Conservation (phyloP, 2,888 invertebrate species). For the Smittia aterrima region DNA sequence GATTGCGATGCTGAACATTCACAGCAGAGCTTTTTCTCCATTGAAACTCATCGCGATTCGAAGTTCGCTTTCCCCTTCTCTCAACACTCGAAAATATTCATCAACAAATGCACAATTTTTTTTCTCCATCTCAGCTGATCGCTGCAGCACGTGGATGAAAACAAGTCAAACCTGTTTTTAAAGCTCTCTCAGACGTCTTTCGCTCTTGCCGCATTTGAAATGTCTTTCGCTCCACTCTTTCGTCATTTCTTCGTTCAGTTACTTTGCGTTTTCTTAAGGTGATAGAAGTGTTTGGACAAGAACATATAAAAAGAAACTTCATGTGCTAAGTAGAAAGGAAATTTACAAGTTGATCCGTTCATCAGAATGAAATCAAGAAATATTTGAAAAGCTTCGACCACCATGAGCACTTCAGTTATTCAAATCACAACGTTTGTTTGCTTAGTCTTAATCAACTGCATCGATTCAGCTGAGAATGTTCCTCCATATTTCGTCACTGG, state of each 20-base stretch:
- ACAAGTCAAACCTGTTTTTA: not conserved
- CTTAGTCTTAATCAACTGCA: not conserved
- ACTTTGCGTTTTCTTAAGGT: slow-evolving; percentile 26
- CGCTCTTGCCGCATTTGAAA: slow-evolving; percentile 1
- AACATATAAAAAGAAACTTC: not conserved
- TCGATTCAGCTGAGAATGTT: slow-evolving; percentile 59
- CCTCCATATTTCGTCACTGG: slow-evolving; percentile 73
- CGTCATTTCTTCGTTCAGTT: slow-evolving; percentile 33
- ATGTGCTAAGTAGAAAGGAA: not conserved
- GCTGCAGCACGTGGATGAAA: slow-evolving; percentile 14
- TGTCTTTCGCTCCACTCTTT: not conserved
- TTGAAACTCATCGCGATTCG: too few relatives aligned
- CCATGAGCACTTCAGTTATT: not conserved
- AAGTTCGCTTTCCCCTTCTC: too few relatives aligned
- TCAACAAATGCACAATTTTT: too few relatives aligned
- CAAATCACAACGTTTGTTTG: not conserved
- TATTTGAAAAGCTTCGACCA: not conserved
- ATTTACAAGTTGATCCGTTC: not conserved
- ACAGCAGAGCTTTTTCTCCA: too few relatives aligned
- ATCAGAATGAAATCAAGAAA: slow-evolving; percentile 9
- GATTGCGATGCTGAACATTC: too few relatives aligned
- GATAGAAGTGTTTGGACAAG: slow-evolving; percentile 31
- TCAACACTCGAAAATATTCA: too few relatives aligned
- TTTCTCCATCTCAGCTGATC: not conserved
- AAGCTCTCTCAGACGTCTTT: not conserved